Evolutionary conservation across 2,888 invertebrate species (phyloP).

Genomic region (Steromphala cineraria): DNA sequence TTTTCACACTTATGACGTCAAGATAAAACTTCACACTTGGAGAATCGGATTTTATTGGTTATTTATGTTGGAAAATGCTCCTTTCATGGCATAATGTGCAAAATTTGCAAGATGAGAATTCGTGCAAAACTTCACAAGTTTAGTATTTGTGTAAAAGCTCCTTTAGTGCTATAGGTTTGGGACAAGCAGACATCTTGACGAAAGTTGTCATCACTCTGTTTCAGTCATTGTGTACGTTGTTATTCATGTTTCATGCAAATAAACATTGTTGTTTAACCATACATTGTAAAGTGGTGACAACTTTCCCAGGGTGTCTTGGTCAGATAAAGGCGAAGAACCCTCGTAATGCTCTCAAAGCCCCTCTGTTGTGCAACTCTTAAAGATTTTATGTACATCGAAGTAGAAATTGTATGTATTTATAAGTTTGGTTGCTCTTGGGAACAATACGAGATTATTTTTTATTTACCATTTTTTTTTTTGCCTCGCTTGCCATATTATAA

Average conservation of each 20-base stretch:
- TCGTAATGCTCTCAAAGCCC: neutral
- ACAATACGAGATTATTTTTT: neutral
- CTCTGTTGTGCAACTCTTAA: neutral
- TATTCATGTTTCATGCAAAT: constrained; percentile 2
- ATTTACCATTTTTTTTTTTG: neutral
- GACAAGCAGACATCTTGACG: neutral
- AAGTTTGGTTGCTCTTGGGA: neutral
- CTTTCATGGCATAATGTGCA: too few species aligned
- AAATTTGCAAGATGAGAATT: too few species aligned
- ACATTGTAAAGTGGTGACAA: neutral
- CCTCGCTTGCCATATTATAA: constrained; percentile 1
- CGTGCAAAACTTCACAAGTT: too few species aligned
- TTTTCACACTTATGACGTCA: too few species aligned
- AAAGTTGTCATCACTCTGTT: neutral
- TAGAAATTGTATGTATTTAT: neutral
- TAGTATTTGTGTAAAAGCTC: too few species aligned
- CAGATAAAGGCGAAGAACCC: neutral
- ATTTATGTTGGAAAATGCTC: too few species aligned
- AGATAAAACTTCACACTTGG: too few species aligned
- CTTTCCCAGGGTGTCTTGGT: neutral
- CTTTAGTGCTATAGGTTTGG: neutral
- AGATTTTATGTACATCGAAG: neutral
- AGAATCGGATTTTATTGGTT: too few species aligned
- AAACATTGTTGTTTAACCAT: neutral
- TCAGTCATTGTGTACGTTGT: constrained; percentile 2